A percentile compares a stretch with the other conserved stretches of the same genome.
Conservation (phyloP, 2,888 invertebrate species). For the Hypomecis atomaria region DNA sequence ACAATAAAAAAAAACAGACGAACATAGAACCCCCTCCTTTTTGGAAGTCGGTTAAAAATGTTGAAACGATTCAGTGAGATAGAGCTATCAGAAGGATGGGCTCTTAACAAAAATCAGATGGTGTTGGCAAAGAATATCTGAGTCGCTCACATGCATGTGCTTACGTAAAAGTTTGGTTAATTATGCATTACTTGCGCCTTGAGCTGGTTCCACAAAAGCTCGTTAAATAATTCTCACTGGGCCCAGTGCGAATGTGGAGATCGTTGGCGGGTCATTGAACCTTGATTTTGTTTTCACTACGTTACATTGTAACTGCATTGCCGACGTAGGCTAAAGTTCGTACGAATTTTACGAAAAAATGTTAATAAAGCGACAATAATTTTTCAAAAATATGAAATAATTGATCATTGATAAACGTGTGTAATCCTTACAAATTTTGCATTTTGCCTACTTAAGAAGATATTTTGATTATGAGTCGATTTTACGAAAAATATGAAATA, state of each 20-base stretch:
- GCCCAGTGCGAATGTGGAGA: conserved; percentile 55
- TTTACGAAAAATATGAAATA: too few relatives aligned
- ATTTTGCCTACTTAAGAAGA: too few relatives aligned
- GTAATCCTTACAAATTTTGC: too few relatives aligned
- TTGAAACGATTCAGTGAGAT: too few relatives aligned
- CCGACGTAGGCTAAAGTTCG: conserved; percentile 34
- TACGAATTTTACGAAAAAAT: neutral
- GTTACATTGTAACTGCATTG: conserved; percentile 59
- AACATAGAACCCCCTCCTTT: too few relatives aligned
- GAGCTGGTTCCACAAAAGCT: conserved; percentile 56
- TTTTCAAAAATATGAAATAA: too few relatives aligned
- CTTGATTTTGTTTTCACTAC: conserved; percentile 64
- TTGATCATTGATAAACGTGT: too few relatives aligned
- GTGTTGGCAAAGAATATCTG: conserved; percentile 4
- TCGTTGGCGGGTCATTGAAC: conserved; percentile 70
- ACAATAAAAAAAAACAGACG: too few relatives aligned
- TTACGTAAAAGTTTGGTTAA: conserved; percentile 33
- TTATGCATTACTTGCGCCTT: conserved; percentile 26
- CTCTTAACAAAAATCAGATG: neutral
- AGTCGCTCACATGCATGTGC: conserved; percentile 7
- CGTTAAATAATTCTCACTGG: conserved; percentile 64
- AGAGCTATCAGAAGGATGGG: too few relatives aligned
- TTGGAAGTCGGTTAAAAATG: too few relatives aligned
- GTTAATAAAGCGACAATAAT: neutral
- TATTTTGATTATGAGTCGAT: too few relatives aligned